A percentile compares a stretch with the other conserved stretches of the same genome.
phyloP scores from a whole-genome alignment of 2,113 vertebrate species.

The Ornithorhynchus anatinus region DNA sequence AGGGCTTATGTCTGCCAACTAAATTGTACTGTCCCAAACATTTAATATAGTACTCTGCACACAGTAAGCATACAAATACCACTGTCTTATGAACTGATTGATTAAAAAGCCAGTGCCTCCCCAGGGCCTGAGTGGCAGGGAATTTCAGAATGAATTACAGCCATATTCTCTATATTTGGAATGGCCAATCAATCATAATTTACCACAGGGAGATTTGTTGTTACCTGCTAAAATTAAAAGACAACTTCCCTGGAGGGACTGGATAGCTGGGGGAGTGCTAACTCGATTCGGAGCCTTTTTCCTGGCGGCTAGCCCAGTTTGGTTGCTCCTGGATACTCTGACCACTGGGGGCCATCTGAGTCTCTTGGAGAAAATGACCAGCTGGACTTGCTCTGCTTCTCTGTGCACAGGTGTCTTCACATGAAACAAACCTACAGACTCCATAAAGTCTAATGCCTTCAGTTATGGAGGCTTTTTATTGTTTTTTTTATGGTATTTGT shows the following conservation, averaged over 20 bases:
- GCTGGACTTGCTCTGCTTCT: no score
- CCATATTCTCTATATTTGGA: not conserved
- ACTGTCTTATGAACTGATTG: no score
- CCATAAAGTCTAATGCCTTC: no score
- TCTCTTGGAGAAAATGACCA: not conserved
- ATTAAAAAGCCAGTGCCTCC: not conserved
- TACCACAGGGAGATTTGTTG: not conserved
- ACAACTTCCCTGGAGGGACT: not conserved
- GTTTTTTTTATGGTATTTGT: no score
- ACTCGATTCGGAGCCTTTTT: not conserved
- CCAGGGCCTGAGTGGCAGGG: not conserved
- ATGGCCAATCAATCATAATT: slow-evolving; percentile 5
- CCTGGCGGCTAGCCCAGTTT: not conserved
- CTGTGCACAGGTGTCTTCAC: no score
- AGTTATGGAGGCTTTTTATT: no score
- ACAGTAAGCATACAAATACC: no score
- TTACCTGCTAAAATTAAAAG: not conserved
- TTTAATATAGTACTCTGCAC: no score
- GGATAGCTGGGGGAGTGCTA: not conserved
- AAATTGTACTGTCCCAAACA: no score
- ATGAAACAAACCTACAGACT: no score
- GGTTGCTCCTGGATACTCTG: not conserved
- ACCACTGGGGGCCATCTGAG: not conserved
- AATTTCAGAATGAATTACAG: not conserved
- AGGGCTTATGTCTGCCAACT: no score